Evolutionary conservation across 37 sponge, comb jelly and placozoan genomes (phyloP).

Genomic region (Aplysina aerophoba): DNA sequence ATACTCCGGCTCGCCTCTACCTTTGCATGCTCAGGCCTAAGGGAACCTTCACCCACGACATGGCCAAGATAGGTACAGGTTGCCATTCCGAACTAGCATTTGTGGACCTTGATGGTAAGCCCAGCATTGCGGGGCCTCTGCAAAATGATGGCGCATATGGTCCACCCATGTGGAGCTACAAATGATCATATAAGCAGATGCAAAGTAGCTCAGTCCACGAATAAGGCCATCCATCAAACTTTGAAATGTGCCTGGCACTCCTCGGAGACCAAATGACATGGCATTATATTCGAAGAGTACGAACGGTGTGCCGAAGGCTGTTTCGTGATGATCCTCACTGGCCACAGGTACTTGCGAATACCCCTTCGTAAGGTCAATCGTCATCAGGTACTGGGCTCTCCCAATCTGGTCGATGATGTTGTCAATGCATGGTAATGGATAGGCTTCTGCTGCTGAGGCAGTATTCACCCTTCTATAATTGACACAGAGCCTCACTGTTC

Average conservation of each 20-base stretch:
- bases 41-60: constrained; percentile 47
- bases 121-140: constrained; percentile 21
- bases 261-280: constrained; percentile 7
- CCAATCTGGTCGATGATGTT: constrained; percentile 15
- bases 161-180: constrained; percentile 42
- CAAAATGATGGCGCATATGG: neutral
- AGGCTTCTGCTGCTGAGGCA: neutral
- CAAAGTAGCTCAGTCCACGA: constrained; percentile 17
- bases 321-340: constrained; percentile 6
- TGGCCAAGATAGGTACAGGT: constrained; percentile 56
- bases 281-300: neutral
- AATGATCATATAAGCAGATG: constrained; percentile 45
- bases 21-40: constrained; percentile 46
- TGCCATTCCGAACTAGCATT: constrained; percentile 60
- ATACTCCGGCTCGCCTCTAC: constrained; percentile 44
- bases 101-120: constrained; percentile 49
- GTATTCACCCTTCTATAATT: neutral
- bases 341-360: constrained; percentile 60
- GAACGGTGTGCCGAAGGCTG: constrained; percentile 40
- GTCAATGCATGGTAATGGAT: neutral
- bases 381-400: constrained; percentile 37
- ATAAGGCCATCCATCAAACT: constrained; percentile 9
- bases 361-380: constrained; percentile 48
- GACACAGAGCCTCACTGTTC: constrained; percentile 35
- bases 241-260: constrained; percentile 34